Evolutionary conservation across 2,888 invertebrate genomes (phyloP).

Genomic region (Sinelater perroti): DNA sequence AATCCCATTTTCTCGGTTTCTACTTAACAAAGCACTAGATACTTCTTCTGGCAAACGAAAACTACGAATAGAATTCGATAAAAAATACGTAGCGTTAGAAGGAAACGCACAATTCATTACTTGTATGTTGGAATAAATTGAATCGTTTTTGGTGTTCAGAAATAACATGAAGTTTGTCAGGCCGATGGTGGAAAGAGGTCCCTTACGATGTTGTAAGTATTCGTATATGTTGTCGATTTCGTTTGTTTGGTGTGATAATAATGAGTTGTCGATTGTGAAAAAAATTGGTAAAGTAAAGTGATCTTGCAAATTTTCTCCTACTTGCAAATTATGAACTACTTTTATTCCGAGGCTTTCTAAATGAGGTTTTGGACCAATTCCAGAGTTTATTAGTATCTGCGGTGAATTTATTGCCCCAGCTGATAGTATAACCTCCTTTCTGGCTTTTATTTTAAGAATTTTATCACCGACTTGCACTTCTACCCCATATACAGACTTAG

Average conservation of each 20-base stretch:
- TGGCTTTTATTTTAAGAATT: slow-evolving; percentile 52
- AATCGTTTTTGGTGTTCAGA: slow-evolving; percentile 57
- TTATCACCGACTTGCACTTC: slow-evolving; percentile 51
- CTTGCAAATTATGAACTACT: slow-evolving; percentile 58
- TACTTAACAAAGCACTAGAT: background rate
- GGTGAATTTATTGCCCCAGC: slow-evolving; percentile 70
- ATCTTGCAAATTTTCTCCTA: slow-evolving; percentile 61
- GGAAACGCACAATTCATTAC: slow-evolving; percentile 61
- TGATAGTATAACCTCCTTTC: slow-evolving; percentile 65
- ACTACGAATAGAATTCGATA: slow-evolving; percentile 6
- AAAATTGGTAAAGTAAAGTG: slow-evolving; percentile 43
- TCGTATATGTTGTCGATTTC: slow-evolving; percentile 51
- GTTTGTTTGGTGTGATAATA: slow-evolving; percentile 13
- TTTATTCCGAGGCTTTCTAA: slow-evolving; percentile 53
- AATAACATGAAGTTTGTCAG: slow-evolving; percentile 62
- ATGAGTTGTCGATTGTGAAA: slow-evolving; percentile 8
- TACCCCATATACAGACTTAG: slow-evolving; percentile 59
- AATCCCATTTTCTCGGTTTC: background rate
- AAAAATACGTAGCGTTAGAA: slow-evolving; percentile 47
- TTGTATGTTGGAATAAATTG: slow-evolving; percentile 68
- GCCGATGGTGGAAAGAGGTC: slow-evolving; percentile 60
- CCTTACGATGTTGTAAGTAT: slow-evolving; percentile 63
- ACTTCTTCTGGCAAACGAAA: slow-evolving; percentile 5
- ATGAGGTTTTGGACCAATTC: slow-evolving; percentile 60
- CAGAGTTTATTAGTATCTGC: slow-evolving; percentile 69